phyloP scores from a whole-genome alignment of 2,888 invertebrate genomes.

The Synergus gifuensis region DNA sequence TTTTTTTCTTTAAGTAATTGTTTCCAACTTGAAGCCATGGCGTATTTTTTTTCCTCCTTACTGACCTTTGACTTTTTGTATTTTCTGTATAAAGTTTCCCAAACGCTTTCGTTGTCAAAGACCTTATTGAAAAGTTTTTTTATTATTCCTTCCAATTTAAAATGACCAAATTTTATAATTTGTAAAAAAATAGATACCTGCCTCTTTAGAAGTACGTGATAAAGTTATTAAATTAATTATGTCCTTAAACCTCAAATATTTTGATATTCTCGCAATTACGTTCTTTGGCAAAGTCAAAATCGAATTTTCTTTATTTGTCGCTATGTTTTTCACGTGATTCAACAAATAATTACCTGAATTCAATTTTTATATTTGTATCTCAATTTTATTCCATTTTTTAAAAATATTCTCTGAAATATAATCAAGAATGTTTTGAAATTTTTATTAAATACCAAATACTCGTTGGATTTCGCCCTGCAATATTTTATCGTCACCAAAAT shows the following conservation, averaged over 20 bases:
- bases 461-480: slow-evolving; percentile 67
- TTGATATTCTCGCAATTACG: slow-evolving; percentile 55
- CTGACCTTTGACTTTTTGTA: slow-evolving; percentile 47
- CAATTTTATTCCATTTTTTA: not conserved
- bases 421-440: not conserved
- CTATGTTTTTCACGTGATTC: slow-evolving; percentile 54
- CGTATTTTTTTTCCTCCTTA: slow-evolving; percentile 46
- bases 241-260: slow-evolving; percentile 57
- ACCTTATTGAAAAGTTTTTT: slow-evolving; percentile 52
- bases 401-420: not conserved
- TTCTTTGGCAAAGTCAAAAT: slow-evolving; percentile 61
- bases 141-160: not conserved
- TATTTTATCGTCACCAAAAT: slow-evolving; percentile 61
- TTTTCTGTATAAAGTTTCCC: slow-evolving; percentile 61
- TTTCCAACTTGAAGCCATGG: slow-evolving; percentile 58
- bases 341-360: slow-evolving; percentile 58
- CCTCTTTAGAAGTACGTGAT: slow-evolving; percentile 59
- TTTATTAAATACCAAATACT: slow-evolving; percentile 66
- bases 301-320: slow-evolving; percentile 49
- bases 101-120: slow-evolving; percentile 60
- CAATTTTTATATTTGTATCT: not conserved
- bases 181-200: slow-evolving; percentile 42
- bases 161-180: not conserved
- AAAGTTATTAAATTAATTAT: slow-evolving; percentile 57
- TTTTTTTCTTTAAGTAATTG: slow-evolving; percentile 57